A percentile compares a stretch with the other conserved stretches of the same genome.
Conservation (phyloP, 2,797 vertebrate species). For the Enteromius afrohamiltoni region DNA sequence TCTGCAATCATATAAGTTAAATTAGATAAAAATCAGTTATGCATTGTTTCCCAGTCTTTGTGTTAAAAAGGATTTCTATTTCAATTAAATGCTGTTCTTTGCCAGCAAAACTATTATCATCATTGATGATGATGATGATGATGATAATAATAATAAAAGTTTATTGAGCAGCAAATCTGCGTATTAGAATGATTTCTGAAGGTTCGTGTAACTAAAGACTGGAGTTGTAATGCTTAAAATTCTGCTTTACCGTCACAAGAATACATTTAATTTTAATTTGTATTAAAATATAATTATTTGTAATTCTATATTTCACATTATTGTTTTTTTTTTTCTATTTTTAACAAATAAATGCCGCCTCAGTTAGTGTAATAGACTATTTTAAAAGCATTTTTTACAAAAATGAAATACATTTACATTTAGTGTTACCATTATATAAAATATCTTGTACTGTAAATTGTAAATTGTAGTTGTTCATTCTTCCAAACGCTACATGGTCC, state of each 20-base stretch:
- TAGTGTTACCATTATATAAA: background rate
- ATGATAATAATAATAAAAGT: background rate
- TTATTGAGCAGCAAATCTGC: background rate
- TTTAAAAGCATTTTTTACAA: background rate
- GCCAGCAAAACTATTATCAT: too few species aligned
- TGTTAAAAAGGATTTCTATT: background rate
- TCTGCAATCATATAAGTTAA: background rate
- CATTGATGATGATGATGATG: too few species aligned
- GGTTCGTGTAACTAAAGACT: background rate
- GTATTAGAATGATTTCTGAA: background rate
- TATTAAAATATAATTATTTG: background rate
- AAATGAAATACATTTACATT: too few species aligned
- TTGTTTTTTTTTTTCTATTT: background rate
- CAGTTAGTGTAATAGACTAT: background rate
- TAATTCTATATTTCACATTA: background rate
- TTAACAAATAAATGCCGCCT: background rate
- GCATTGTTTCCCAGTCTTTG: background rate
- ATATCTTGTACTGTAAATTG: background rate
- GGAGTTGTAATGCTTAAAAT: background rate
- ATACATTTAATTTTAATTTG: background rate
- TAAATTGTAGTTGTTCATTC: background rate
- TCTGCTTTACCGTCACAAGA: background rate
- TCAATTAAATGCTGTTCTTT: too few species aligned
- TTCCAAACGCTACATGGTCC: background rate
- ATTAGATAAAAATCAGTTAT: too few species aligned